A percentile compares a stretch with the other conserved stretches of the same genome.
These are phyloP conservation scores for Perodicticus potto DNA, from an alignment of 2,797 vertebrate genomes.

Conservation along the genomic window DNA sequence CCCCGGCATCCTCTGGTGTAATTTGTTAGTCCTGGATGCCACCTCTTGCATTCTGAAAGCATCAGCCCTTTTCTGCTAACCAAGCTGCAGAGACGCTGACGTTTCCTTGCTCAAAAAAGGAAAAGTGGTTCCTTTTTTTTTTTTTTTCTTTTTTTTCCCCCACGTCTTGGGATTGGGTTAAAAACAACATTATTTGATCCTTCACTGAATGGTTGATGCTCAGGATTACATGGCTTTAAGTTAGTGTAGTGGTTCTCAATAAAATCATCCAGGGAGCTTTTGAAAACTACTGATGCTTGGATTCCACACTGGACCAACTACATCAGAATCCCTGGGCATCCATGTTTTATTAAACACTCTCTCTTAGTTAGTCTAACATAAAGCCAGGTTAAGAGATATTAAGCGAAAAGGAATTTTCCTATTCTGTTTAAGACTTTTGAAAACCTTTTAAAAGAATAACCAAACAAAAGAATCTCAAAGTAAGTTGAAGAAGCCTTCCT, in stretches of 20 bases:
- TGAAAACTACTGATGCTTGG: background rate
- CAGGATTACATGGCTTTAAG: background rate
- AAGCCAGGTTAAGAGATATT: background rate
- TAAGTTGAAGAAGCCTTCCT: background rate
- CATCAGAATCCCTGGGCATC: background rate
- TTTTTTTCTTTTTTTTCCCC: background rate
- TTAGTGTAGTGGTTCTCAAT: background rate
- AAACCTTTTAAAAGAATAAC: background rate
- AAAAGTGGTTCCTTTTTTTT: background rate
- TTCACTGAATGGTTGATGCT: background rate
- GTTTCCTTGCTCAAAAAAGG: background rate
- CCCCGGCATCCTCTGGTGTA: slow-evolving; percentile 65
- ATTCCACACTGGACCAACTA: background rate
- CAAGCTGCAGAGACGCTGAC: background rate
- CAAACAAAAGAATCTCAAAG: slow-evolving; percentile 14
- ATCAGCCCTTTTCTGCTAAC: background rate
- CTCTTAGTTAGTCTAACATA: background rate
- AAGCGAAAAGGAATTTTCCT: background rate
- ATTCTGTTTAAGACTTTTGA: background rate
- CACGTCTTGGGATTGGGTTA: background rate
- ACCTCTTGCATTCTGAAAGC: slow-evolving; percentile 62
- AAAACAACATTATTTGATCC: slow-evolving; percentile 11
- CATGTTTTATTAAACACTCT: background rate
- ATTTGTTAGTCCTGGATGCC: slow-evolving; percentile 54
- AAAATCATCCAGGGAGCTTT: background rate